phyloP scores from a whole-genome alignment of 2,888 invertebrate species.

The Drosophila subsilvestris region DNA sequence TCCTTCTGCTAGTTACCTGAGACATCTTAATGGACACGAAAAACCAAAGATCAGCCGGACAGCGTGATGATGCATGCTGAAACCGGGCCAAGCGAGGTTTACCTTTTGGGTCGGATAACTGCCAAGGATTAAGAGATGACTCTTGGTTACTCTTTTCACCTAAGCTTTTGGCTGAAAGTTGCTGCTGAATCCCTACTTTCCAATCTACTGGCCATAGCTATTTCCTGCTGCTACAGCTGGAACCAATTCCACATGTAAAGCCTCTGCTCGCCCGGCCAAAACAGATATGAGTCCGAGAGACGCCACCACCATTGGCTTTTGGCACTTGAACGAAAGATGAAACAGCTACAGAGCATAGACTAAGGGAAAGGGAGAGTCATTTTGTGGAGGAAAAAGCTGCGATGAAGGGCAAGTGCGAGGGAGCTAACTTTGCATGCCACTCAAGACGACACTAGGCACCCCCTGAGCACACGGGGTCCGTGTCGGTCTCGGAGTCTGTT shows the following conservation, averaged over 20 bases:
- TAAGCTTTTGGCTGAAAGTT: background rate
- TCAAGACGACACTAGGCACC: background rate
- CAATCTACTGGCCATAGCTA: background rate
- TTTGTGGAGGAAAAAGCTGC: no score
- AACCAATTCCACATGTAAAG: background rate
- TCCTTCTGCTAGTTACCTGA: constrained; percentile 49
- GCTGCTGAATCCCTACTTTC: background rate
- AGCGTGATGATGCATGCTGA: constrained; percentile 37
- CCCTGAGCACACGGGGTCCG: background rate
- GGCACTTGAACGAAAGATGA: background rate
- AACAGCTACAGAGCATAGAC: background rate
- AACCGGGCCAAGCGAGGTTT: background rate
- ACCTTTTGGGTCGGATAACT: background rate
- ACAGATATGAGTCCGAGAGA: background rate
- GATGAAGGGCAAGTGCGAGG: no score
- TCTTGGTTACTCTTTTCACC: background rate
- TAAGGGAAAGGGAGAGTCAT: background rate
- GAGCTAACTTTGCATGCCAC: background rate
- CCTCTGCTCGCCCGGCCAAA: background rate
- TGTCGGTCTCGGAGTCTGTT: constrained; percentile 58
- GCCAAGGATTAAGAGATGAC: background rate
- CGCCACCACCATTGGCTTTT: background rate
- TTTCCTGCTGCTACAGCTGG: background rate
- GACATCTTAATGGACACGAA: constrained; percentile 70
- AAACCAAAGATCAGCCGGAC: constrained; percentile 63